Percentiles rank a stretch among this genome's conserved stretches.
These are phyloP conservation scores for Grantiella picta DNA, from an alignment of 2,113 vertebrate species.

Conservation along the genomic window DNA sequence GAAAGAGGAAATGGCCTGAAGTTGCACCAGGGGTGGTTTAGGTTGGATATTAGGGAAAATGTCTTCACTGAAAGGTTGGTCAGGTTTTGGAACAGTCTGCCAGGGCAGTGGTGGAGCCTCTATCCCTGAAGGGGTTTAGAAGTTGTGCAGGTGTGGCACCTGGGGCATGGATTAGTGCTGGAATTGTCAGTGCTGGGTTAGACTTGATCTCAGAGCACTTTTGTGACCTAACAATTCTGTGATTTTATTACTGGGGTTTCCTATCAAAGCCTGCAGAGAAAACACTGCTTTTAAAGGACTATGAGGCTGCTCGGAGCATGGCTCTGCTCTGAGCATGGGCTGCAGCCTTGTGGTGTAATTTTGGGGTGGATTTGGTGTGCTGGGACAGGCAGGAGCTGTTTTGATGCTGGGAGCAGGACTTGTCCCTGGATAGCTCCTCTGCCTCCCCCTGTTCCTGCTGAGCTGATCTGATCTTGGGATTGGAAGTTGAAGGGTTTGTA, in stretches of 20 bases:
- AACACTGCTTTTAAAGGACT: neutral
- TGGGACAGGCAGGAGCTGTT: neutral
- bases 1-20: fast-evolving
- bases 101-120: neutral
- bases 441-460: neutral
- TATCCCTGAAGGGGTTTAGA: neutral
- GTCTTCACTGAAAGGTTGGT: neutral
- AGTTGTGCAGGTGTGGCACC: neutral
- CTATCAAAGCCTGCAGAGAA: neutral
- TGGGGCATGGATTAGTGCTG: neutral
- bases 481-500: neutral
- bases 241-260: neutral
- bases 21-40: fast-evolving
- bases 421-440: neutral
- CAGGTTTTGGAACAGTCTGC: neutral
- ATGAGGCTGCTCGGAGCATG: neutral
- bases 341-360: neutral
- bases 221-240: neutral
- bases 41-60: too few relatives aligned
- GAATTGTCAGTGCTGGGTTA: neutral
- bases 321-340: neutral
- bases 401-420: neutral
- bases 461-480: neutral
- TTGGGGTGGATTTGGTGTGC: neutral
- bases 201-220: neutral